These are phyloP conservation scores for Phataginus tetradactyla DNA, from an alignment of 2,797 vertebrate genomes.

Conservation along the genomic window DNA sequence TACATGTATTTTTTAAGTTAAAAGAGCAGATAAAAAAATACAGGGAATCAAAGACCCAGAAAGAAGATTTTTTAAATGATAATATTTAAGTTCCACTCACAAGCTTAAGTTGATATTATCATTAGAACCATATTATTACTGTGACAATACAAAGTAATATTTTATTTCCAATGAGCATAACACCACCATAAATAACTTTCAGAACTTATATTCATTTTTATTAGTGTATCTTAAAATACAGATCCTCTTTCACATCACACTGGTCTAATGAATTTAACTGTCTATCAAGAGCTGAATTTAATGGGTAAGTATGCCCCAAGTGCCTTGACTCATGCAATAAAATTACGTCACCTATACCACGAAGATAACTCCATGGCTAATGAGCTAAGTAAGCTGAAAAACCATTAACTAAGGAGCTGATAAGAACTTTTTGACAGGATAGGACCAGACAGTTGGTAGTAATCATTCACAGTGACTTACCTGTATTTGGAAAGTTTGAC, in stretches of 20 bases:
- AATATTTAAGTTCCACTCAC: constrained; percentile 52
- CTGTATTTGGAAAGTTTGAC: constrained; percentile 10
- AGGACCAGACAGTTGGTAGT: constrained; percentile 35
- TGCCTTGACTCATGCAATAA: neutral
- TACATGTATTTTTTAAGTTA: neutral
- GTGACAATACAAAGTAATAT: constrained; percentile 19
- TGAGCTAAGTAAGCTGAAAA: neutral
- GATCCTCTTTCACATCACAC: constrained; percentile 9
- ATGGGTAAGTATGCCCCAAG: neutral
- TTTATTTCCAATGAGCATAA: constrained; percentile 44
- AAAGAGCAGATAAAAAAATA: constrained; percentile 37
- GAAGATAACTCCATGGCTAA: neutral
- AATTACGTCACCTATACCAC: constrained; percentile 25
- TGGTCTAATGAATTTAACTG: constrained; percentile 46
- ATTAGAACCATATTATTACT: constrained; percentile 24
- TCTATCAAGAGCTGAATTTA: constrained; percentile 19
- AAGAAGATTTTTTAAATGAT: neutral
- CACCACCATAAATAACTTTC: constrained; percentile 28
- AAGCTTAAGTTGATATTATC: constrained; percentile 37
- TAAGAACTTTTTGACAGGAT: constrained; percentile 12
- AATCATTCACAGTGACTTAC: constrained; percentile 24
- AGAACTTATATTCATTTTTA: constrained; percentile 45
- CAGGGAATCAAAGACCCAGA: neutral
- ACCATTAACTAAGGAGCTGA: constrained; percentile 17
- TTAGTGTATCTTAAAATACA: constrained; percentile 52